Evolutionary conservation across 2,113 vertebrate genomes (phyloP), one percentile per base, ranked within the genome.

Genomic region (Pimephales promelas): DNA sequence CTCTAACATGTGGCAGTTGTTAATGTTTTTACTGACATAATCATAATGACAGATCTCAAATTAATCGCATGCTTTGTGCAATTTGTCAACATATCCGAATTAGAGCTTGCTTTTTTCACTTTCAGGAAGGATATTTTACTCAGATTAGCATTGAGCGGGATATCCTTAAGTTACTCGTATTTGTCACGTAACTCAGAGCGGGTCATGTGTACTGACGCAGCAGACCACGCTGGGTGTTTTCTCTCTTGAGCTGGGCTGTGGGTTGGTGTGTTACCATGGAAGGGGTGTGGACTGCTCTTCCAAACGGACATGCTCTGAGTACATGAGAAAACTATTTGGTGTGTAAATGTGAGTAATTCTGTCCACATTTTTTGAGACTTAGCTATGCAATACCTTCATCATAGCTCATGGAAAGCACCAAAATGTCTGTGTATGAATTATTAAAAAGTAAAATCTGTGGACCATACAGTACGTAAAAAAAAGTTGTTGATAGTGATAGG

Each of bases 331-430:
- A 62, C 72, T 66, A 61, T 74, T 34, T 68, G 31, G 8, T 70
- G 16, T 72, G 62, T 72, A 83, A 75, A 56, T 64, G 26, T 59
- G 80, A 49, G 72, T 70, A 64, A 79, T 66, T 52, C 26, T 49
- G 26, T 10, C 18, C 59, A 79, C 59, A 52, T 52, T 28, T 31
- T 79, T 66, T 49, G 18, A 10, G 78, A 64, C 14, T 66, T 59
- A 79, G 40, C 18, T 66, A 31, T 49, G 78, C 20, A 49, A 79
- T 79, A 34, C 43, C 59, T 79, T 47, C 6, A 64, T 22, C n/a
- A 11, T 79, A 79, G 64, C 9, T 49, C 24, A 79, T 14, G 24
- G 26, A 49, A 79, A 49, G 43, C 2, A 64, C 57, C 40, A 62
- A 64, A n/a, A 31, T 78, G 14, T 59, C 54, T 43, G 22, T 3